These are phyloP conservation scores for Drosophila orena DNA, from an alignment of 1,140 invertebrate genomes.

Conservation along the genomic window DNA sequence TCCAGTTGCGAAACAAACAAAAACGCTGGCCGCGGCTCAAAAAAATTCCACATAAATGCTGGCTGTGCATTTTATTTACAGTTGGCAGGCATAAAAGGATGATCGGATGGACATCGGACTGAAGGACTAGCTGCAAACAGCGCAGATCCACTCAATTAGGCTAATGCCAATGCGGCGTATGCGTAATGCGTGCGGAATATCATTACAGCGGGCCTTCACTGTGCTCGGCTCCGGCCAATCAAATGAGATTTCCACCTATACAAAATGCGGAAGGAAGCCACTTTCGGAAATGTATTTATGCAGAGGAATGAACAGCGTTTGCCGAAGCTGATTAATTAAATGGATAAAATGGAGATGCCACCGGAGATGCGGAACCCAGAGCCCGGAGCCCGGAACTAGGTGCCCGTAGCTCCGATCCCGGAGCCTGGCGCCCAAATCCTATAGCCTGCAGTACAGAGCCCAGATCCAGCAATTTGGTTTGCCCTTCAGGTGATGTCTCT, in stretches of 20 bases:
- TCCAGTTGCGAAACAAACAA: constrained; percentile 63
- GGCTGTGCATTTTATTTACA: constrained; percentile 79
- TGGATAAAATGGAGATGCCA: constrained; percentile 20
- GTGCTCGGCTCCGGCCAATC: constrained; percentile 44
- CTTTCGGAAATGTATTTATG: constrained; percentile 36
- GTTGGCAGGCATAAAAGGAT: constrained; percentile 70
- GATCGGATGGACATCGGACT: constrained; percentile 54
- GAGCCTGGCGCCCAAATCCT: no score
- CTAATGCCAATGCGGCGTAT: constrained; percentile 72
- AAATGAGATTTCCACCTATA: constrained; percentile 48
- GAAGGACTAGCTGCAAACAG: constrained; percentile 14
- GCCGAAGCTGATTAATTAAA: constrained; percentile 30
- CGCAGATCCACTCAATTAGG: constrained; percentile 68
- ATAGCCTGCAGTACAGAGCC: no score
- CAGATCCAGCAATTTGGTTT: no score
- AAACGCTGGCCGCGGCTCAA: constrained; percentile 8
- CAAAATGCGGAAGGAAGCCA: constrained; percentile 26
- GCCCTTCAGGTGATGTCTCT: no score
- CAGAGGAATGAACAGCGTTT: constrained; percentile 11
- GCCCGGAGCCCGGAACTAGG: no score
- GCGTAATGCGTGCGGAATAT: constrained; percentile 44
- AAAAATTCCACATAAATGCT: constrained; percentile 67
- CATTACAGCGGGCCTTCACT: constrained; percentile 25
- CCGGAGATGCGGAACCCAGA: neutral
- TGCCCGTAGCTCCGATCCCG: no score